A percentile compares a stretch with the other conserved stretches of the same genome.
Evolutionary conservation across 2,113 vertebrate genomes (phyloP).

Genomic region (Lasiurus cinereus): DNA sequence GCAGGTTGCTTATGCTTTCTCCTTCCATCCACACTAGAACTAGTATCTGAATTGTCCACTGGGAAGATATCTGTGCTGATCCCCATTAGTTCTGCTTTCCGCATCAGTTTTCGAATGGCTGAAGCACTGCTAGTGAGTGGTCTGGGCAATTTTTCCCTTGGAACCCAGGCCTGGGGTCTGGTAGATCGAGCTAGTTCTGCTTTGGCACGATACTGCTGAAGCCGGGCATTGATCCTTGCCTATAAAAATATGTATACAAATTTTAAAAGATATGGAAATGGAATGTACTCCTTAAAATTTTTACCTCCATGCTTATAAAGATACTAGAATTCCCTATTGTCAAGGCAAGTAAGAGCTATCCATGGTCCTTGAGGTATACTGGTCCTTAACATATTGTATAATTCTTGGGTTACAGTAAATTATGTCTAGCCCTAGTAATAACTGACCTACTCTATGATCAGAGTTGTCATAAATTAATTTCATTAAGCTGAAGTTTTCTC

Average conservation of each 20-base stretch:
- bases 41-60: constrained; percentile 96
- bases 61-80: constrained; percentile 99
- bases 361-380: not conserved
- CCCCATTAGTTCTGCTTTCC: constrained; percentile 98
- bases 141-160: constrained; percentile 96
- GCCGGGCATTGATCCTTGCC: constrained; percentile 96
- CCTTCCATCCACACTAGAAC: constrained; percentile 96
- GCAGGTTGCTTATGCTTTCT: constrained; percentile 98
- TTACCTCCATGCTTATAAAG: constrained; percentile 32
- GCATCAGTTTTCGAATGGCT: constrained; percentile 97
- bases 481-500: constrained; percentile 34
- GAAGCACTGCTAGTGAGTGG: constrained; percentile 98
- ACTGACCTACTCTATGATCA: not conserved
- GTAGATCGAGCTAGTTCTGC: constrained; percentile 97
- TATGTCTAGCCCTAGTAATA: not conserved
- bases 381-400: not conserved
- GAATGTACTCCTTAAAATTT: constrained; percentile 39
- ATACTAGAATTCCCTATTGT: not conserved
- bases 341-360: not conserved
- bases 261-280: constrained; percentile 55
- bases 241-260: constrained; percentile 79
- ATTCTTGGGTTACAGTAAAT: constrained; percentile 28
- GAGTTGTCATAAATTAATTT: constrained; percentile 39
- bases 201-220: constrained; percentile 97
- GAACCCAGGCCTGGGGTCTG: constrained; percentile 98